Conservation (phyloP, 2,797 vertebrate species). For the Botia almorhae region DNA sequence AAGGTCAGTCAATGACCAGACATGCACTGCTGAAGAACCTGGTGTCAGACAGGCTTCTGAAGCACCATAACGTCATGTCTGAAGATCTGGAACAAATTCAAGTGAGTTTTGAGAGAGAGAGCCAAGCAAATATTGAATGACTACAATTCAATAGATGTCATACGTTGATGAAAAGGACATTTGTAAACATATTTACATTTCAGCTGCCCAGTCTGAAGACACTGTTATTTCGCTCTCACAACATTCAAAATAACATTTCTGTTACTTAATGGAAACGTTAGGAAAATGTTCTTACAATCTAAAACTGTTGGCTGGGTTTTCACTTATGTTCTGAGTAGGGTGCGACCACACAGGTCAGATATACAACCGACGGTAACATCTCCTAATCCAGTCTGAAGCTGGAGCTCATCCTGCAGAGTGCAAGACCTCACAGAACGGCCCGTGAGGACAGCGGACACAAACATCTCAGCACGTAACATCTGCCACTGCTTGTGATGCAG, state of each 20-base stretch:
- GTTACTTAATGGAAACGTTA: no score
- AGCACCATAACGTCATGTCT: no score
- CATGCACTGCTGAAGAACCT: background rate
- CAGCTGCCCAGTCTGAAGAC: no score
- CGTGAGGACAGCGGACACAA: background rate
- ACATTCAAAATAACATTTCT: no score
- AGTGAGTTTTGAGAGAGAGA: no score
- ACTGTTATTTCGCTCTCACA: no score
- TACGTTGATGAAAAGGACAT: no score
- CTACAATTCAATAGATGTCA: no score
- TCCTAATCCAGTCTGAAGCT: constrained; percentile 47
- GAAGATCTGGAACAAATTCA: no score
- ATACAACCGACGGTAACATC: constrained; percentile 45
- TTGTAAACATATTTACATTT: no score
- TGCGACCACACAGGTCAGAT: constrained; percentile 37
- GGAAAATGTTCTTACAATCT: no score
- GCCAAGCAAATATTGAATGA: no score
- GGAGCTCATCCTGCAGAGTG: constrained; percentile 3
- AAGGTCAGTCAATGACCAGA: background rate
- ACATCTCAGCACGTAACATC: constrained; percentile 2
- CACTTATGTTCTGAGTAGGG: background rate
- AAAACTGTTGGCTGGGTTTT: background rate
- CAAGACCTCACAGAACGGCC: constrained; percentile 3
- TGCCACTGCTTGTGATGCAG: background rate
- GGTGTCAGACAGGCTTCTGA: background rate